Evolutionary conservation across 2,113 vertebrate species (phyloP).

Genomic region (Centropristis striata): DNA sequence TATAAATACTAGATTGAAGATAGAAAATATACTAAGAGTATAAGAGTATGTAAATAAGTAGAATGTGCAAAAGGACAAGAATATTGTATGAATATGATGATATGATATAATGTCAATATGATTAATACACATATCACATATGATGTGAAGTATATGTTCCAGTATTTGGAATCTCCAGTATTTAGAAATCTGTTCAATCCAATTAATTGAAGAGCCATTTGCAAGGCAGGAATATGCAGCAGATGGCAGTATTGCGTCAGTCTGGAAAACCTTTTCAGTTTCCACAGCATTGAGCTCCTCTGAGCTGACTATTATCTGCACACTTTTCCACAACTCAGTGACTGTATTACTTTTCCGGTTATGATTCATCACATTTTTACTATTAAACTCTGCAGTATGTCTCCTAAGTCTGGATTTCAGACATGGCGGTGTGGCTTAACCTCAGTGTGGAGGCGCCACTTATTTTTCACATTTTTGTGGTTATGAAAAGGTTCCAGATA

Average conservation of each 20-base stretch:
- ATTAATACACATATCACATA: no score
- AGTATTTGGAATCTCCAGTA: no score
- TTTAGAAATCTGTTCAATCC: no score
- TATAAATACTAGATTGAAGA: no score
- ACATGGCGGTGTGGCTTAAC: constrained; percentile 30
- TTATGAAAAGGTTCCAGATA: constrained; percentile 41
- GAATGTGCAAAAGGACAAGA: no score
- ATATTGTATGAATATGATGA: no score
- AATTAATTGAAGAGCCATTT: no score
- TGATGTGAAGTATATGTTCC: no score
- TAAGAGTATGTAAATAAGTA: no score
- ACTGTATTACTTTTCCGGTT: not conserved
- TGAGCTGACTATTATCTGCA: not conserved
- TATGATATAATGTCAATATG: no score
- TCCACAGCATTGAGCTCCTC: constrained; percentile 12
- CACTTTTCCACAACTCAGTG: constrained; percentile 4
- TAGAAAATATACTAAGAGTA: no score
- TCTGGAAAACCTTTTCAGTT: not conserved
- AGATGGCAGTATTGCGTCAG: constrained; percentile 67
- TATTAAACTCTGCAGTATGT: not conserved
- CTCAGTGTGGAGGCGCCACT: constrained; percentile 38
- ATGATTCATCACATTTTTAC: constrained; percentile 42
- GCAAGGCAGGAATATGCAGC: constrained; percentile 39
- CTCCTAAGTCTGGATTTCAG: constrained; percentile 6
- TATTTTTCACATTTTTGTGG: constrained; percentile 45